phyloP scores from a whole-genome alignment of 2,888 invertebrate species.

The Pyrrhosoma nymphula region DNA sequence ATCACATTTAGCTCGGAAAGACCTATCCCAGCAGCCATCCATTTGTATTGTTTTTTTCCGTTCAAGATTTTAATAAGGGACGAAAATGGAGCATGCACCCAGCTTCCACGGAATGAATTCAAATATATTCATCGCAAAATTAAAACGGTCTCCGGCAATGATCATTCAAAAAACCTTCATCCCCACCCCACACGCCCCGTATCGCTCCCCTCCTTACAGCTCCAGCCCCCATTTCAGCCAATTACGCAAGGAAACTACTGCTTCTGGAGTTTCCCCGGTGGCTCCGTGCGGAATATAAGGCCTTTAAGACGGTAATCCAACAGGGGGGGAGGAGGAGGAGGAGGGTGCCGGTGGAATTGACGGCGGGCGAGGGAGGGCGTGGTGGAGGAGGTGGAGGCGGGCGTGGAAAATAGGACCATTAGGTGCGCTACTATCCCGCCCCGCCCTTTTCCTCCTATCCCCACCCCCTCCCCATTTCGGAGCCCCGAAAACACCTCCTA shows the following conservation, averaged over 20 bases:
- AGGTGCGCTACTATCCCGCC: background rate
- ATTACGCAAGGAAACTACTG: conserved; percentile 7
- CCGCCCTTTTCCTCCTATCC: background rate
- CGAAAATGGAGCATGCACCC: background rate
- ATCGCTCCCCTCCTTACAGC: background rate
- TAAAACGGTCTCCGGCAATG: background rate
- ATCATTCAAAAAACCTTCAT: background rate
- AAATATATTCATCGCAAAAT: conserved; percentile 21
- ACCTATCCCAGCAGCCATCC: too few species aligned
- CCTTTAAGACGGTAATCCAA: conserved; percentile 28
- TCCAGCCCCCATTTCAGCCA: background rate
- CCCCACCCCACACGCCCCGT: too few species aligned
- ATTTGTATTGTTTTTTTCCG: background rate
- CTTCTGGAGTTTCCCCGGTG: conserved; percentile 10
- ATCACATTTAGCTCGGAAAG: too few species aligned
- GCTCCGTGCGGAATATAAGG: conserved; percentile 15
- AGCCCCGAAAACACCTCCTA: too few species aligned
- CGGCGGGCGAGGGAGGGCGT: background rate
- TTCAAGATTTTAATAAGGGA: background rate
- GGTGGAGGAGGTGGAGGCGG: background rate
- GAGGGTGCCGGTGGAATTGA: background rate
- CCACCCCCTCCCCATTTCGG: background rate
- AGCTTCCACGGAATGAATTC: background rate
- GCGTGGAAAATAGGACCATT: background rate
- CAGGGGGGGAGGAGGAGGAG: background rate